Evolutionary conservation across 2,113 vertebrate species (phyloP).

Genomic region (Pseudonaja textilis): DNA sequence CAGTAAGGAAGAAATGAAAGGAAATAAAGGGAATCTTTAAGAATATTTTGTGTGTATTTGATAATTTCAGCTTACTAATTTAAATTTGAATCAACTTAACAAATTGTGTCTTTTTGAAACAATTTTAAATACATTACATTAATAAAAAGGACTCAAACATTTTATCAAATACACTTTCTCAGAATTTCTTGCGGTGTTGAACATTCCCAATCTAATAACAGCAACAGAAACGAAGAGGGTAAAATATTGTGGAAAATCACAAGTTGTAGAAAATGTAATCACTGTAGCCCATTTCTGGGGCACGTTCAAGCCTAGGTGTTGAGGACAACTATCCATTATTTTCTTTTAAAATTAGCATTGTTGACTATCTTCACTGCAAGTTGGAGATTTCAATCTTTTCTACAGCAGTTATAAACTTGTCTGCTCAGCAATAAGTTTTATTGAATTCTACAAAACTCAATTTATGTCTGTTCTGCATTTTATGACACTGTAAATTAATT

Average conservation of each 20-base stretch:
- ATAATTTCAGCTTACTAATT: not conserved
- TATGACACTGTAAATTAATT: not conserved
- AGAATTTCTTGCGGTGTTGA: not conserved
- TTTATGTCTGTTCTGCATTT: not conserved
- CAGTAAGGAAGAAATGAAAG: not conserved
- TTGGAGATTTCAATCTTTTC: not conserved
- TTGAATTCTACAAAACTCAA: not conserved
- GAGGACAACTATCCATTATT: not conserved
- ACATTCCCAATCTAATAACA: not conserved
- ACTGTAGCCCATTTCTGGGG: not conserved
- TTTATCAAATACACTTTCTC: not conserved
- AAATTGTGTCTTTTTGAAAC: not conserved
- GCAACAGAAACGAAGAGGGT: not conserved
- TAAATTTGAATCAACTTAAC: not conserved
- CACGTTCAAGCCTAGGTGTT: not conserved
- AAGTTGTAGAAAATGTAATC: not conserved
- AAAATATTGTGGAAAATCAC: not conserved
- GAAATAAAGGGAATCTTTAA: not conserved
- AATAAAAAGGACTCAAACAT: not conserved
- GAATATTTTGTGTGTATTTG: not conserved
- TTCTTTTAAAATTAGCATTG: not conserved
- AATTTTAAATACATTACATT: not conserved
- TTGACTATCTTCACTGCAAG: not conserved
- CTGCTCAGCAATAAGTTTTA: not conserved
- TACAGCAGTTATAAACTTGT: not conserved